Base-by-base conservation (phyloP, 1,140 invertebrate genomes). In the Drosophila subobscura region DNA sequence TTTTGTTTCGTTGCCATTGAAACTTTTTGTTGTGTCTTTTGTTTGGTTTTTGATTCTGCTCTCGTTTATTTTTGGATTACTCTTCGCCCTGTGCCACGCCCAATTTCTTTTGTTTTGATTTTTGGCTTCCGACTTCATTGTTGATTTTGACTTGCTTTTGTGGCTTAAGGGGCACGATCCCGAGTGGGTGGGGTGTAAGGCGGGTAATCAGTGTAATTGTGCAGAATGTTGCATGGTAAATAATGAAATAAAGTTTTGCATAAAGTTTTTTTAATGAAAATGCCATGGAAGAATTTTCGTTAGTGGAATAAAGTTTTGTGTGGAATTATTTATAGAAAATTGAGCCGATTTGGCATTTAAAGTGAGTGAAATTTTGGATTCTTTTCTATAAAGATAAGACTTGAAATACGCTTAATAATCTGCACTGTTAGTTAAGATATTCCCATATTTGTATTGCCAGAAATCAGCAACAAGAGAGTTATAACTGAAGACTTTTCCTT, bases 41-140 rank as follows among this genome's bases (percentile, higher is more conserved):
- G 44, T 4, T 56, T 33, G 10, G 10, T 2, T 14, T 65, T 57
- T 57, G 22, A 25, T 29, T 54, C 42, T 44, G 58, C 52, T 70
- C 70, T 53, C 37, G 53, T 77, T 80, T 80, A 80, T 77, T 80
- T 80, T 80, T 67, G 77, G 78, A 79, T 76, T 80, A 59, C 60
- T 66, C 41, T 27, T 40, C 53, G 73, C 44, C 47, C 23, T 47
- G 52, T 25, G 64, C 40, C 58, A 79, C 75, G 68, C 68, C 63
- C 76, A 53, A 12, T 65, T 65, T 55, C 54, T 54, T 58, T 65
- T 80, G 49, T 76, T 67, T 78, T 73, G 65, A 63, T 63, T 76
- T 63, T 42, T 5, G 50, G 37, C 16, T 50, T 72, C 41, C 59
- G 72, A 45, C 29, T 60, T 67, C 29, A 51, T 52, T 56, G 65